A percentile compares a stretch with the other conserved stretches of the same genome.
Conservation (phyloP, 2,113 vertebrate species). For the Emydura subglobosa region DNA sequence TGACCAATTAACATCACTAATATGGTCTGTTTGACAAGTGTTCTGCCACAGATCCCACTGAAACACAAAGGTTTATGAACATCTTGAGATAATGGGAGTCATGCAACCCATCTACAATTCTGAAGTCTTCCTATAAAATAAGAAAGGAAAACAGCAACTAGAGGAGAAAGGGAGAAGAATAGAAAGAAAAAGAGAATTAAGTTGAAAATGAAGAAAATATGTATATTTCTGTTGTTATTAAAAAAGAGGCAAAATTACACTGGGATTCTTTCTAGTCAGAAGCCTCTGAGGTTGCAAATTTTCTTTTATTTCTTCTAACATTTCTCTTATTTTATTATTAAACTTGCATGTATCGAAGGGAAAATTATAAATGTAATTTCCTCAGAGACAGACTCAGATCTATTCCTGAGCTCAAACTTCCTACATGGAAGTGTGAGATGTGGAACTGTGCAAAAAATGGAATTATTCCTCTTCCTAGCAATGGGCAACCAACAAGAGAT, state of each 20-base stretch:
- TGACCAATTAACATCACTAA: not conserved
- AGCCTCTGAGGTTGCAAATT: not conserved
- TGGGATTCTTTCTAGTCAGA: not conserved
- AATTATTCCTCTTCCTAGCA: not conserved
- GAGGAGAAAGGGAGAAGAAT: not conserved
- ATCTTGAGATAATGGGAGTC: not conserved
- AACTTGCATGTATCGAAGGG: not conserved
- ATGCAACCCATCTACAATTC: not conserved
- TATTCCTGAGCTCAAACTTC: not conserved
- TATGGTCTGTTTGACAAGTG: not conserved
- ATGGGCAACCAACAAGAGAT: not conserved
- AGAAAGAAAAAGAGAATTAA: not conserved
- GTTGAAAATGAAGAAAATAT: not conserved
- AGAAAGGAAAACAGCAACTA: not conserved
- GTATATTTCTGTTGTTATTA: not conserved
- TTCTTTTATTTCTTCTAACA: not conserved
- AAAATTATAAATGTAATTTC: not conserved
- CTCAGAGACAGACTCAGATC: not conserved
- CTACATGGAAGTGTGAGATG: not conserved
- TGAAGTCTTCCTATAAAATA: not conserved
- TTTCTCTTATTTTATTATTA: not conserved
- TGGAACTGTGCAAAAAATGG: not conserved
- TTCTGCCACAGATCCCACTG: not conserved
- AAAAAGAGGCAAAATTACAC: not conserved
- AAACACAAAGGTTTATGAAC: not conserved